phyloP scores from a whole-genome alignment of 2,797 vertebrate species.

The Pelodytes ibericus region DNA sequence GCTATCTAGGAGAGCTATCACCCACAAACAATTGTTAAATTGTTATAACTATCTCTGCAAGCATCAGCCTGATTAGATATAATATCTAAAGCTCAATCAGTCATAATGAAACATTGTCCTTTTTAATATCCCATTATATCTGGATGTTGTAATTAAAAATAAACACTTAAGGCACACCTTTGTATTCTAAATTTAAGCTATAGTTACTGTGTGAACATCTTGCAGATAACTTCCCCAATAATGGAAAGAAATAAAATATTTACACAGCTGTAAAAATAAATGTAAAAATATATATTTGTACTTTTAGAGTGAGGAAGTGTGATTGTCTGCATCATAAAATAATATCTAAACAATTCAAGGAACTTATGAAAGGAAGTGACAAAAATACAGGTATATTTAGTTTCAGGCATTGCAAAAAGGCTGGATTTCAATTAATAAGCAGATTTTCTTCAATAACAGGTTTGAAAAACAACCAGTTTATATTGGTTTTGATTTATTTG shows the following conservation, averaged over 20 bases:
- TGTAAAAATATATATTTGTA: neutral
- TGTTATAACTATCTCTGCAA: no score
- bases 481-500: no score
- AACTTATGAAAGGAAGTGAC: conserved; percentile 30
- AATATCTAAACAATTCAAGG: conserved; percentile 40
- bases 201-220: neutral
- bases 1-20: no score
- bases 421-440: conserved; percentile 15
- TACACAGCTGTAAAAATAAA: conserved; percentile 7
- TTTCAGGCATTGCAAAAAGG: neutral
- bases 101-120: neutral
- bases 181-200: no score
- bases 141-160: no score
- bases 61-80: no score
- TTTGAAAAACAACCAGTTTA: neutral
- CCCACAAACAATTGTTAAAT: no score
- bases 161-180: no score
- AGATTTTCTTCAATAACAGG: neutral
- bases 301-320: conserved; percentile 13
- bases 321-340: conserved; percentile 33
- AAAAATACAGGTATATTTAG: conserved; percentile 45
- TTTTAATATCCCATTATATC: neutral
- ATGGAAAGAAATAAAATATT: conserved; percentile 12
- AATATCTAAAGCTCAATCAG: no score
- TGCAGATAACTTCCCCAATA: neutral